Conservation (phyloP, 2,888 invertebrate species). For the Tineola bisselliella region DNA sequence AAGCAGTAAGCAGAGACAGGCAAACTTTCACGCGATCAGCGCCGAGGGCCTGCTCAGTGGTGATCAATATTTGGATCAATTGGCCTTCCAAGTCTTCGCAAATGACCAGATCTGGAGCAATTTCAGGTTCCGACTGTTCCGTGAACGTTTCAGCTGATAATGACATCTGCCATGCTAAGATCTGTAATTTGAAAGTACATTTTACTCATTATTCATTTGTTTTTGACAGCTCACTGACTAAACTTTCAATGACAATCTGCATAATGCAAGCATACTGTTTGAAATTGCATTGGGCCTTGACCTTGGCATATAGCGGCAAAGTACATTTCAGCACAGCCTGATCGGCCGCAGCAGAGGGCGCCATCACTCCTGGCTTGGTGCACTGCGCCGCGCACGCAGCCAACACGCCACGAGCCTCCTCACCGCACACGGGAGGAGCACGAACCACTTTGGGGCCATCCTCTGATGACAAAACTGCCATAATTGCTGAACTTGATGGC, state of each 20-base stretch:
- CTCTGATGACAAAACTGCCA: slow-evolving; percentile 60
- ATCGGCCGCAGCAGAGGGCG: slow-evolving; percentile 69
- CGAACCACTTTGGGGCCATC: slow-evolving; percentile 51
- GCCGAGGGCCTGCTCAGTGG: slow-evolving; percentile 74
- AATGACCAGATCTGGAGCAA: slow-evolving; percentile 44
- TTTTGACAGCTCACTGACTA: too few relatives aligned
- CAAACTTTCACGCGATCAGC: slow-evolving; percentile 72
- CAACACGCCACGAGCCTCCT: slow-evolving; percentile 50
- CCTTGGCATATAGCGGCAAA: slow-evolving; percentile 76
- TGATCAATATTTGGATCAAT: slow-evolving; percentile 73
- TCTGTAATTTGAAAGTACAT: slow-evolving; percentile 29
- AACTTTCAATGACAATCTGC: too few relatives aligned
- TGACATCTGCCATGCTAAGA: slow-evolving; percentile 62
- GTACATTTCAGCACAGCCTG: slow-evolving; percentile 73
- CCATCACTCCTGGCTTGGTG: slow-evolving; percentile 62
- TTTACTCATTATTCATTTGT: too few relatives aligned
- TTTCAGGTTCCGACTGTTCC: slow-evolving; percentile 48
- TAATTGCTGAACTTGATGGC: slow-evolving; percentile 56
- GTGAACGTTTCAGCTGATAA: slow-evolving; percentile 59
- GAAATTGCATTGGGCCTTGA: too few relatives aligned
- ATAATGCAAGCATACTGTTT: too few relatives aligned
- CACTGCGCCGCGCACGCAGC: slow-evolving; percentile 51
- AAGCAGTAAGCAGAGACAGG: slow-evolving; percentile 76
- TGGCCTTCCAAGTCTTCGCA: slow-evolving; percentile 67
- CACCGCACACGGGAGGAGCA: slow-evolving; percentile 50